Evolutionary conservation across 2,797 vertebrate species (phyloP).

Genomic region (Myripristis jacobus): DNA sequence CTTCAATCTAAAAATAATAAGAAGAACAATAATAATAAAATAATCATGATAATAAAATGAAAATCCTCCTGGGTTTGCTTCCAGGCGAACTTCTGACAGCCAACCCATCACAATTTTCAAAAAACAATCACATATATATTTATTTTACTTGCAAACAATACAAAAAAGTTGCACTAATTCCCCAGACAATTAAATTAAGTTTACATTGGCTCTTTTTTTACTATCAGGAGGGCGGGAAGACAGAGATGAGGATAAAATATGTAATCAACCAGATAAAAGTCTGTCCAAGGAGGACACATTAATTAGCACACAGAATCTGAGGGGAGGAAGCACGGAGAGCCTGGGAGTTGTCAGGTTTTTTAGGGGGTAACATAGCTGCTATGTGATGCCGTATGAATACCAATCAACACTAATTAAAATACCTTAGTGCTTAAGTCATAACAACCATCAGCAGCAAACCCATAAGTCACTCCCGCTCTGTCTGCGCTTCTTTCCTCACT

Average conservation of each 20-base stretch:
- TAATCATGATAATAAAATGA: no score
- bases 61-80: no score
- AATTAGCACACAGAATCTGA: constrained; percentile 59
- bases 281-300: constrained; percentile 59
- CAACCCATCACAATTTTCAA: constrained; percentile 39
- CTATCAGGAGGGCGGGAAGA: constrained; percentile 34
- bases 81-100: constrained; percentile 18
- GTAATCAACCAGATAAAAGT: constrained; percentile 55
- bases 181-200: constrained; percentile 34
- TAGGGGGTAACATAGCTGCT: constrained; percentile 44
- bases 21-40: no score
- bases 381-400: constrained; percentile 50
- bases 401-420: constrained; percentile 57
- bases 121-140: constrained; percentile 12
- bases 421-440: constrained; percentile 18
- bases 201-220: constrained; percentile 46
- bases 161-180: constrained; percentile 17
- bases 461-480: not conserved
- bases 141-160: constrained; percentile 8
- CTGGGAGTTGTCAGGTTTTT: constrained; percentile 54
- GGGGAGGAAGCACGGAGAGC: constrained; percentile 23
- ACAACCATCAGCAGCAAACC: constrained; percentile 14
- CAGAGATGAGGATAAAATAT: constrained; percentile 29
- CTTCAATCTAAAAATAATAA: constrained; percentile 4
- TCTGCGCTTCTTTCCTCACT: not conserved